Conservation (phyloP, 2,888 invertebrate species). For the Stegana nigrithorax region DNA sequence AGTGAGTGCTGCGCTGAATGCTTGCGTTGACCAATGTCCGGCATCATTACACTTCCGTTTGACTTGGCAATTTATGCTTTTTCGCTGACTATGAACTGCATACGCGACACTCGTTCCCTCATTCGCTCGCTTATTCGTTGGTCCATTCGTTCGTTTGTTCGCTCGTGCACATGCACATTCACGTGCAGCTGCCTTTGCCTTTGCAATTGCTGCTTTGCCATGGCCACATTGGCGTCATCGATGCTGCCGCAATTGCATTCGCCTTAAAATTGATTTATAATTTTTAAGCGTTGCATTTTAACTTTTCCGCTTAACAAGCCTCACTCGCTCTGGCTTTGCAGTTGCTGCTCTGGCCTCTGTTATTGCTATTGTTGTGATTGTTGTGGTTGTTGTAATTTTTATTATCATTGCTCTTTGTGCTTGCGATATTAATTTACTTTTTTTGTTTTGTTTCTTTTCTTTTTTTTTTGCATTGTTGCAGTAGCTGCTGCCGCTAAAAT, state of each 20-base stretch:
- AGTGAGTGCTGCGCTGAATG: no score
- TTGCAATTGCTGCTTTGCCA: neutral
- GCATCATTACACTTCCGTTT: conserved; percentile 59
- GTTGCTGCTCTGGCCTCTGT: no score
- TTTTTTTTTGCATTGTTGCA: conserved; percentile 13
- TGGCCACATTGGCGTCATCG: conserved; percentile 20
- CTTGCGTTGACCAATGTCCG: conserved; percentile 39
- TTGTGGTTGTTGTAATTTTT: conserved; percentile 1
- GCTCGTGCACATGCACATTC: no score
- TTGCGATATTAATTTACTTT: neutral
- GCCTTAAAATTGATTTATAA: conserved; percentile 58
- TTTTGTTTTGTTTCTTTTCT: conserved; percentile 7
- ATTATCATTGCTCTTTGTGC: neutral
- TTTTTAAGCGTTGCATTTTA: conserved; percentile 51
- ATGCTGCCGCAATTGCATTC: conserved; percentile 28
- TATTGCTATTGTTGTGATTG: neutral
- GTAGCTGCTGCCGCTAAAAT: no score
- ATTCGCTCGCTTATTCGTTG: conserved; percentile 21
- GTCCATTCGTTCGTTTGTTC: conserved; percentile 27
- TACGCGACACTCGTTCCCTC: conserved; percentile 12
- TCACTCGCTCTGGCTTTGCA: no score
- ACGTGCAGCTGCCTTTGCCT: no score
- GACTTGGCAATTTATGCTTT: conserved; percentile 57
- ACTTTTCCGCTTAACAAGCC: conserved; percentile 49
- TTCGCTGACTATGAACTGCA: conserved; percentile 22